Conservation (phyloP, 2,113 vertebrate genomes). For the Castor canadensis region DNA sequence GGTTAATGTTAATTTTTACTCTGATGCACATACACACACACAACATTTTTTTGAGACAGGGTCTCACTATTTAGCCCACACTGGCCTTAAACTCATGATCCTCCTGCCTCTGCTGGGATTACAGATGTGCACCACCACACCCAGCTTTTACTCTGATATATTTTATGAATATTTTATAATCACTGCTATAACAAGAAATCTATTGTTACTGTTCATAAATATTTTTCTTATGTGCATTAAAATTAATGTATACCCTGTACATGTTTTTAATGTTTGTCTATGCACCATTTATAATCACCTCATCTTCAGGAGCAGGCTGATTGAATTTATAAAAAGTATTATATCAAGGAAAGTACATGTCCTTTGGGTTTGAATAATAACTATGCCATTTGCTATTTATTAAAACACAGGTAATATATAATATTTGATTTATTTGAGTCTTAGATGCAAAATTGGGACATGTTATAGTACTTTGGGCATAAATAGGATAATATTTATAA, state of each 20-base stretch:
- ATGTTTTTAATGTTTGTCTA: background rate
- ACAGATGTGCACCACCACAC: background rate
- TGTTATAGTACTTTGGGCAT: background rate
- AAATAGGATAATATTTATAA: background rate
- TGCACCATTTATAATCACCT: background rate
- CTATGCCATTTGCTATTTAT: background rate
- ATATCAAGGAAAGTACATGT: background rate
- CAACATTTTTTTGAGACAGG: background rate
- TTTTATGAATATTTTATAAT: background rate
- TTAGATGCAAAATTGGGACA: background rate
- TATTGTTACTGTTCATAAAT: background rate
- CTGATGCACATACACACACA: background rate
- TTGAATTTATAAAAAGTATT: background rate
- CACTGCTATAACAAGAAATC: background rate
- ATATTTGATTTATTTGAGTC: background rate
- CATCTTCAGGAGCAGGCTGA: background rate
- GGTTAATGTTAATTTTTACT: background rate
- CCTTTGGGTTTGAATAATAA: background rate
- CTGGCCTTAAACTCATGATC: background rate
- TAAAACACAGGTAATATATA: slow-evolving; percentile 16
- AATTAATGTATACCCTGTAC: slow-evolving; percentile 15
- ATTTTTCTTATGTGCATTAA: background rate
- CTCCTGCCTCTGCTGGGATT: background rate
- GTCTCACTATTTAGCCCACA: no score
- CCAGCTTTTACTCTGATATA: background rate